phyloP scores from a whole-genome alignment of 2,113 vertebrate genomes.

The Nycticryphes semicollaris region DNA sequence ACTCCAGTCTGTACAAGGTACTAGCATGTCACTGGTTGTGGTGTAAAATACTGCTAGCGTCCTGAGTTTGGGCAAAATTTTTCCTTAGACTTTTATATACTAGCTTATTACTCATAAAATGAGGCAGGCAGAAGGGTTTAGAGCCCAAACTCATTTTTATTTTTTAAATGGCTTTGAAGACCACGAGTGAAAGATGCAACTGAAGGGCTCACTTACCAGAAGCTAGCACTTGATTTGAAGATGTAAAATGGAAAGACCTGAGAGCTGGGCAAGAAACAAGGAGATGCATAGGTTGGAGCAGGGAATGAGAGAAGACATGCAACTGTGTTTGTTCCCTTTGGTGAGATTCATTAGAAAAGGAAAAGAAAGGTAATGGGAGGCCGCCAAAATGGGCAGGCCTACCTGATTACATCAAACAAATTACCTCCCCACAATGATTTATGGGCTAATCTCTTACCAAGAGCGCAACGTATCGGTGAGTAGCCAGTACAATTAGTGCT shows the following conservation, averaged over 20 bases:
- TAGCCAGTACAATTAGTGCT: conserved; percentile 1
- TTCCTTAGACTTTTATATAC: not conserved
- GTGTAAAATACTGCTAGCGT: not conserved
- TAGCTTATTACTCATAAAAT: not conserved
- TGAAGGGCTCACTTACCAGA: not conserved
- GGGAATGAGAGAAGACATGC: not conserved
- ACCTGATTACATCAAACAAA: conserved; percentile 8
- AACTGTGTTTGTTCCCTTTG: not conserved
- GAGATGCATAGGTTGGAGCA: not conserved
- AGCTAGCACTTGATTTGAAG: not conserved
- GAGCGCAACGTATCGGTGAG: not conserved
- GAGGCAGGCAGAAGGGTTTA: not conserved
- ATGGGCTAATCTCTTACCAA: conserved; percentile 25
- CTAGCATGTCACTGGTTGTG: too few relatives aligned
- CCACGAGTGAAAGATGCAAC: not conserved
- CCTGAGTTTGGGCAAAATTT: not conserved
- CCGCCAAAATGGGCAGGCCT: not conserved
- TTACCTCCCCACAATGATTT: not conserved
- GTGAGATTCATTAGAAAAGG: not conserved
- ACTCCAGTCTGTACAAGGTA: not conserved
- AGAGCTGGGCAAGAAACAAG: not conserved
- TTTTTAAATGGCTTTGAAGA: not conserved
- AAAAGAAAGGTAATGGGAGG: not conserved
- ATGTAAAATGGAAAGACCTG: not conserved
- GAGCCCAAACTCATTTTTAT: not conserved